Percentiles rank a stretch among this genome's conserved stretches.
Evolutionary conservation across 2,888 invertebrate species (phyloP).

Genomic region (Acleris cristana): DNA sequence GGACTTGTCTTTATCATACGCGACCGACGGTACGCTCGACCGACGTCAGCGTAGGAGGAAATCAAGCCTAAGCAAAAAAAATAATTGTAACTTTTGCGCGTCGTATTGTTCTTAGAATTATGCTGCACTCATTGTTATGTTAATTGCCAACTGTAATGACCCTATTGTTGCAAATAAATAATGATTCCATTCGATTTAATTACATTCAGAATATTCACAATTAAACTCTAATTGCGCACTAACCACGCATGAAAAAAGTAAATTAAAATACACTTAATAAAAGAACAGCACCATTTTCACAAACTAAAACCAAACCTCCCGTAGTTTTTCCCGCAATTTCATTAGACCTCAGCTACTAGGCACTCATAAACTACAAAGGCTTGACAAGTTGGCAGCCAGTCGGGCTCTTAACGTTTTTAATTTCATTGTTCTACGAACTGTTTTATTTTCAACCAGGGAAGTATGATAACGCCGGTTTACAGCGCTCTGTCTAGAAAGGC

Average conservation of each 20-base stretch:
- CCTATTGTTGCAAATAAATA: too few species aligned
- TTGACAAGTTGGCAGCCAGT: slow-evolving; percentile 28
- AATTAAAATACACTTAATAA: neutral
- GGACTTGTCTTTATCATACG: too few species aligned
- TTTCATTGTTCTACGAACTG: slow-evolving; percentile 25
- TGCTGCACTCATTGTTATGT: too few species aligned
- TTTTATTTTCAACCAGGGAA: slow-evolving; percentile 15
- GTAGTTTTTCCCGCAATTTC: slow-evolving; percentile 21
- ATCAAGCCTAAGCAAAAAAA: too few species aligned
- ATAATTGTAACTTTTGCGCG: too few species aligned
- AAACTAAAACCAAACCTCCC: slow-evolving; percentile 4
- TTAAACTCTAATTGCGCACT: too few species aligned
- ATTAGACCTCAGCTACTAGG: slow-evolving; percentile 25
- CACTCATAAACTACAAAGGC: slow-evolving; percentile 26
- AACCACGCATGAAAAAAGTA: neutral
- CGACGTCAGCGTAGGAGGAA: too few species aligned
- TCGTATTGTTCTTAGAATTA: too few species aligned
- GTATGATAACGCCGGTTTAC: slow-evolving; percentile 11
- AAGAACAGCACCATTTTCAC: neutral
- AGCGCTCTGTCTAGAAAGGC: neutral
- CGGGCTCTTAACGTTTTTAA: slow-evolving; percentile 20
- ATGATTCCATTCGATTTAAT: too few species aligned
- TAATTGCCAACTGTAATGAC: too few species aligned
- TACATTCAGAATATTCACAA: too few species aligned
- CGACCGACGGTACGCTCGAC: too few species aligned